phyloP scores from a whole-genome alignment of 2,797 vertebrate species.

The Xiphophorus birchmanni region DNA sequence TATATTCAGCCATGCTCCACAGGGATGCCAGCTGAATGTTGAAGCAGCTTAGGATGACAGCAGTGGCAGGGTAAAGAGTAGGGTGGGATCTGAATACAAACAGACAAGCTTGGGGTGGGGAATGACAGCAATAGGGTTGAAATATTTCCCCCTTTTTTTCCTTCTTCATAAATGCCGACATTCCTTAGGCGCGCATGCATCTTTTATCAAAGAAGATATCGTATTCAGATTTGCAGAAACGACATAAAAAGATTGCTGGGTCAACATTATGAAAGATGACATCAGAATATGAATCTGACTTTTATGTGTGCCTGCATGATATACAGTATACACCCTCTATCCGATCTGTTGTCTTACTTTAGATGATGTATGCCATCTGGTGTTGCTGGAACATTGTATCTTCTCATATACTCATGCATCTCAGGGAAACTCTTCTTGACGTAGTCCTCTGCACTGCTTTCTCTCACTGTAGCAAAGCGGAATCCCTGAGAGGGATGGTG shows the following conservation, averaged over 20 bases:
- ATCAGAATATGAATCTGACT: neutral
- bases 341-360: constrained; percentile 85
- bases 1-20: constrained; percentile 55
- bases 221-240: constrained; percentile 21
- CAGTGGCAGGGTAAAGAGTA: constrained; percentile 56
- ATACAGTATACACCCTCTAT: constrained; percentile 1
- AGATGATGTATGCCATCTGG: constrained; percentile 90
- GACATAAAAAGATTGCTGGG: constrained; percentile 7
- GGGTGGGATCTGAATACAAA: constrained; percentile 61
- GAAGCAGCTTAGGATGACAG: constrained; percentile 72
- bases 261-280: constrained; percentile 5
- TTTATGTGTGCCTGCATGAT: neutral
- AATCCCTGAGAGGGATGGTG: constrained; percentile 99
- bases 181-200: neutral
- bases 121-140: constrained; percentile 41
- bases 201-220: constrained; percentile 1
- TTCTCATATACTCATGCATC: constrained; percentile 99
- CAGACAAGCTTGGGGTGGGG: constrained; percentile 34
- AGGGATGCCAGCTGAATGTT: constrained; percentile 66
- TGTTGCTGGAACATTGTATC: constrained; percentile 94
- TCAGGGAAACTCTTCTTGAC: constrained; percentile 98
- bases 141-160: constrained; percentile 8
- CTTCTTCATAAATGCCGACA: constrained; percentile 9
- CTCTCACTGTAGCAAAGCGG: constrained; percentile 94
- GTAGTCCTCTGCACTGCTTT: constrained; percentile 97